Base-by-base conservation (phyloP, 1,140 invertebrate species). In the Aethina tumida region DNA sequence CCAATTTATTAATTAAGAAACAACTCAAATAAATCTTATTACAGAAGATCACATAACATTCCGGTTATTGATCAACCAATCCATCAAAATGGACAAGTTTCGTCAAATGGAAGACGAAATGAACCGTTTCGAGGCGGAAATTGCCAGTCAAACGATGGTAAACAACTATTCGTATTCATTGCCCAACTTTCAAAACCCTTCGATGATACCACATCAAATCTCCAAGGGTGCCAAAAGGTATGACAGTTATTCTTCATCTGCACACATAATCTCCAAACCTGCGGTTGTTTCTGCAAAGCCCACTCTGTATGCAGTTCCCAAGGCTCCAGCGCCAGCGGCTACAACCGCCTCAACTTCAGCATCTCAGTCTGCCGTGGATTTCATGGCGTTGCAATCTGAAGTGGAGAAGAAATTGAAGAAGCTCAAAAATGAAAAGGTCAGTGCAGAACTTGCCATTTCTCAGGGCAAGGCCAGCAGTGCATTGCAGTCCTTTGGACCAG, bases 101-200 rank as follows among this genome's bases (percentile, higher is more conserved):
- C 49, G 59, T 18, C 54, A 50, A 51, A 61, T 86, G 79, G 82
- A 88, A 63, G 83, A 84, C 65, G 84, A 88, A 64, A 80, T 86
- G 74, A 83, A 75, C 50, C 77, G 83, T 80, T 90, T 90, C 61
- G 85, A 89, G 56, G 83, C 84, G n/a, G 85, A 89, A 65, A 88
- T 87, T 43, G 79, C 81, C 4, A 74, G 74, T 33, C 79, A 2
- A 81, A 77, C 52, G 73, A 67, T 49, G 70, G 74, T 54, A 73
- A 79, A 6, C 73, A 79, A 43, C 68, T 45, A 49, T 45, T 60
- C 41, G 59, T 59, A 10, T 59, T 55, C 46, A 55, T 63, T 24
- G 68, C 75, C 18, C 69, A 73, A 7, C 67, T 70, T 14, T 67
- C 69, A 5, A 60, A 68, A 15, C 67, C 70, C 67, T 14, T 57